These are phyloP conservation scores for Phyllostomus discolor DNA, from an alignment of 2,113 vertebrate genomes.

Conservation along the genomic window DNA sequence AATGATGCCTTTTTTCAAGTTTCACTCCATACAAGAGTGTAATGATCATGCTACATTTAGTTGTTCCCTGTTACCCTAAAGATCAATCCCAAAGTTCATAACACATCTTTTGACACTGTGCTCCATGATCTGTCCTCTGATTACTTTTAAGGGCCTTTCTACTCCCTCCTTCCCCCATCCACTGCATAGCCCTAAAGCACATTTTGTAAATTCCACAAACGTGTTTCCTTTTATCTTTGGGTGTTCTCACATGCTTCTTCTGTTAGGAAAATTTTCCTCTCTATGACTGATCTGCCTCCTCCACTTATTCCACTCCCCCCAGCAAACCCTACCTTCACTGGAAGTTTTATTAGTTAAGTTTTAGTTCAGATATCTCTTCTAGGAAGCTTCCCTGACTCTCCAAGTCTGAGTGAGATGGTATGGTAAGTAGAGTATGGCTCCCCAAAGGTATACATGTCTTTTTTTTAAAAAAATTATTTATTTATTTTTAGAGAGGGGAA, in stretches of 20 bases:
- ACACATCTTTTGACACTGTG: not conserved
- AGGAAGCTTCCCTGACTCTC: not conserved
- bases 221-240: not conserved
- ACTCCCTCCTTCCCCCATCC: accelerated
- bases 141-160: not conserved
- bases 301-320: not conserved
- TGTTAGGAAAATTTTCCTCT: not conserved
- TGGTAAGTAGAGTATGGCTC: not conserved
- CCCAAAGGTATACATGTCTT: not conserved
- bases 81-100: not conserved
- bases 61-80: not conserved
- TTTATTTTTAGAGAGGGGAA: no score
- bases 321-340: not conserved
- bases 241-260: not conserved
- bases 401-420: not conserved
- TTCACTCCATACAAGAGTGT: not conserved
- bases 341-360: not conserved
- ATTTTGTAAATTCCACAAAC: not conserved
- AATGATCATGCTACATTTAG: not conserved
- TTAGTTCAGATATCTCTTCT: not conserved
- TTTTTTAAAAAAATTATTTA: no score
- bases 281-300: not conserved
- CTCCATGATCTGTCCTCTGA: not conserved
- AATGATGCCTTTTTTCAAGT: not conserved
- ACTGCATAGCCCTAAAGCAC: not conserved